Base-by-base conservation (phyloP, 2,113 vertebrate genomes). In the Felis chaus region DNA sequence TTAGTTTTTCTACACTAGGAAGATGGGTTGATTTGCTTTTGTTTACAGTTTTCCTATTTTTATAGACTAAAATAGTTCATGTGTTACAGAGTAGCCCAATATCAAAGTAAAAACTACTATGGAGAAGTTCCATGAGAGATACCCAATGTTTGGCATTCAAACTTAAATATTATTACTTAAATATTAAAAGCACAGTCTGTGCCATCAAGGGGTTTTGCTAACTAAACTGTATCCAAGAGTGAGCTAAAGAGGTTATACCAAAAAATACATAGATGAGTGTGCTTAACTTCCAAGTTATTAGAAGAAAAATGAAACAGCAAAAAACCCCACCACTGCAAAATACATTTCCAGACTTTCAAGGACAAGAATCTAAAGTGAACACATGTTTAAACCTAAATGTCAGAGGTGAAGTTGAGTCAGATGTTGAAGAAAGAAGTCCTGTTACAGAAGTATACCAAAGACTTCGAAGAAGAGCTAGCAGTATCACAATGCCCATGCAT, bases 341-440 rank as follows among this genome's bases (percentile, higher is more conserved):
- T 76, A 97, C 69, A 90, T 23, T 94, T 96, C 61, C 65, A 85
- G 55, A 95, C 68, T 96, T 95, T 88, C 33, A 95, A 94, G 83
- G 71, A 76, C 96, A 97, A 96, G 48, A 97, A 89, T 83, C 63
- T 97, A 41, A 95, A 93, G 91, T 96, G 80, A 96, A 95, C 57
- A 53, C 23, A 3, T 87, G 61, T 94, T 93, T 63, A 89, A 63
- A 96, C 90, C 55, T 92, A 88, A 85, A 87, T 79, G 81, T 95
- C 27, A 78, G 74, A 76, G 74, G 74, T 48, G 74, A 78, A 48
- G 15, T 81, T 94, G 39, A 93, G 71, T 98, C 96, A 97, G 97
- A 98, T 90, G 31, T n/a, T 95, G 53, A 94, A 95, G 53, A 95
- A 5, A 83, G 41, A 96, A 65, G 21, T 92, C 83, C 95, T 97